A percentile compares a stretch with the other conserved stretches of the same genome.
These are phyloP conservation scores for Dromas ardeola DNA, from an alignment of 2,113 vertebrate genomes.

Conservation along the genomic window DNA sequence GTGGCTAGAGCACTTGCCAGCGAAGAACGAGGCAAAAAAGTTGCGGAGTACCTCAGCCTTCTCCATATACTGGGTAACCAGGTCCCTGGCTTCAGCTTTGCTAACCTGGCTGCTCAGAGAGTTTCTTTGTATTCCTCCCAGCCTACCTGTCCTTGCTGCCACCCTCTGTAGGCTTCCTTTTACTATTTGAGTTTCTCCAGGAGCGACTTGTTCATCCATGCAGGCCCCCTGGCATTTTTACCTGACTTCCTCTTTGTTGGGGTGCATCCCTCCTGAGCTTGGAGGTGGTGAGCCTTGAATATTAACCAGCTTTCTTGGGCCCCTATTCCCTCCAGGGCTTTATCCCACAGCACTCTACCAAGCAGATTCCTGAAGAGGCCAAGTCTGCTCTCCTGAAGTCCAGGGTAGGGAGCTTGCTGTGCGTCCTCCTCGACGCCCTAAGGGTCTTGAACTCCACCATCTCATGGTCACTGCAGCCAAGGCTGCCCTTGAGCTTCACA, in stretches of 20 bases:
- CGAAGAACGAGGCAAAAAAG: neutral
- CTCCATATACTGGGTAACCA: neutral
- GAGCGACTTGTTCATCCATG: neutral
- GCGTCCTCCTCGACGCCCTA: neutral
- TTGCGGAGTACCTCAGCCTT: neutral
- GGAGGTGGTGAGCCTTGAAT: neutral
- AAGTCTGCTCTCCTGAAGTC: neutral
- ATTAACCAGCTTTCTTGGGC: neutral
- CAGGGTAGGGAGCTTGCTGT: neutral
- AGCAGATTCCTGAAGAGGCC: neutral
- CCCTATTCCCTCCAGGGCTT: neutral
- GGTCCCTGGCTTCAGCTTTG: neutral
- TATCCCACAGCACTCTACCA: neutral
- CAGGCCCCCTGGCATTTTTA: neutral
- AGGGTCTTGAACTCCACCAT: neutral
- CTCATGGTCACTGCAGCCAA: neutral
- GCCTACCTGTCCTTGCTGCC: neutral
- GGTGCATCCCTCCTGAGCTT: neutral
- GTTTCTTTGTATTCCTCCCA: neutral
- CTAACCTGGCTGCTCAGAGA: neutral
- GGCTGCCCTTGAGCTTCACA: neutral
- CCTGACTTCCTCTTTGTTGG: neutral
- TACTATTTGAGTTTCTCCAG: neutral
- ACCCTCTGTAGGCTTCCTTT: neutral
- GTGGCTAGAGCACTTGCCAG: neutral